Evolutionary conservation across 37 sponge, comb jelly and placozoan species (phyloP), one percentile per base, ranked within the genome.

Genomic region (Chondrilla cf. caribensis): DNA sequence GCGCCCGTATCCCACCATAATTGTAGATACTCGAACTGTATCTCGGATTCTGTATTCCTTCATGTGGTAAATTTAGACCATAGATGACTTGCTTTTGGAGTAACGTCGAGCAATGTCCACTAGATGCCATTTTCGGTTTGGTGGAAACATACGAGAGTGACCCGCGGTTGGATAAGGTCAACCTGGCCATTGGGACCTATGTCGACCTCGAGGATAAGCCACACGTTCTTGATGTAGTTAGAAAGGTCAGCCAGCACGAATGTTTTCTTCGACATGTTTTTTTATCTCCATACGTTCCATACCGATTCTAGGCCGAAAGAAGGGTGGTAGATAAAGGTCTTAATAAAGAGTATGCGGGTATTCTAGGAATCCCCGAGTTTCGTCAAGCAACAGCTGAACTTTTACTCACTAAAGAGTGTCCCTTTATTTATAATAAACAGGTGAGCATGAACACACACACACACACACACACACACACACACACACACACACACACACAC

Each of bases 311-410:
- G 89, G 95, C 83, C 26, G 98, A 97, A 84, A 77, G 86, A 76
- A 31, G 59, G 38, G 70, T 97, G 28, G 0, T 76, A 0, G 84
- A 83, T 22, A 58, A 80, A 54, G 79, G 82, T 33, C 76, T 97
- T 21, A 91, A 98, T 83, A 95, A 98, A 72, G 99, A 98, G 87
- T 98, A 98, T 83, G 92, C 92, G 0, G 94, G 92, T 0, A 93
- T 95, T 1, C 21, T 89, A 68, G 99, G 99, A 2, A 82, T 83
- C 37, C 86, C 91, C 58, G 58, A 57, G 11, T 93, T 98, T 59
- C 44, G 89, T 22, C 37, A 78, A 44, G 93, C 85, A 37, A 88
- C 96, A 4, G 86, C 84, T 31, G 79, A 86, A 19, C 88, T 98
- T 15, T 90, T 92, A n/a, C 85, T 98, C 78, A 92, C 86, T 3